These are phyloP conservation scores for Lepilemur ruficaudatus DNA, from an alignment of 2,797 vertebrate genomes.

Conservation along the genomic window DNA sequence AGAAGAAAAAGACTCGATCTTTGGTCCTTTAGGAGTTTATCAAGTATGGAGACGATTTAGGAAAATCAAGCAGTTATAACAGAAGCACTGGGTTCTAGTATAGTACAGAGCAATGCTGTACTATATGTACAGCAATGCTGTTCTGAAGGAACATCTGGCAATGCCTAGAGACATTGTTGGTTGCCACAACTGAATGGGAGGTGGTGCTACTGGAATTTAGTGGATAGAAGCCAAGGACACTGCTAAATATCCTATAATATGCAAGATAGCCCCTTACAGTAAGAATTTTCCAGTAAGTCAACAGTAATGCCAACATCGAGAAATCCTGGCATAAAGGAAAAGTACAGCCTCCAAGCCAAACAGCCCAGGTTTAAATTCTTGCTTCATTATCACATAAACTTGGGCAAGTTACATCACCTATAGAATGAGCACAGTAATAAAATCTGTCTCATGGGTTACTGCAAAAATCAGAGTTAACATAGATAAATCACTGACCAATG, in stretches of 20 bases:
- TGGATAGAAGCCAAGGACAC: not conserved
- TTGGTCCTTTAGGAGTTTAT: not conserved
- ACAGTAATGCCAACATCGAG: not conserved
- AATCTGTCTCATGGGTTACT: not conserved
- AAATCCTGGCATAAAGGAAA: conserved; percentile 1
- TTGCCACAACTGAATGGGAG: not conserved
- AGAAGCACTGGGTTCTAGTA: not conserved
- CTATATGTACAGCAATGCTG: not conserved
- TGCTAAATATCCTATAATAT: not conserved
- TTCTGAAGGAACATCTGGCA: not conserved
- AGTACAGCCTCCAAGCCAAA: not conserved
- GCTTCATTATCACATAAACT: not conserved
- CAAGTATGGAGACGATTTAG: not conserved
- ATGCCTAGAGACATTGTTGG: not conserved
- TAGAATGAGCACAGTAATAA: not conserved
- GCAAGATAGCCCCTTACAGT: not conserved
- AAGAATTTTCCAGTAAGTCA: not conserved
- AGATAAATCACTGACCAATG: not conserved
- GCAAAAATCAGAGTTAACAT: not conserved
- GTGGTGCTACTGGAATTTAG: not conserved
- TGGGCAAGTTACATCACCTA: not conserved
- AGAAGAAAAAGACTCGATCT: not conserved
- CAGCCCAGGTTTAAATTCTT: not conserved
- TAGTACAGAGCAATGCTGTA: not conserved
- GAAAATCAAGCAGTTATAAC: not conserved